Percentiles rank a stretch among this genome's conserved stretches.
These are phyloP conservation scores for Lepidochrysops patricia DNA, from an alignment of 2,888 invertebrate genomes.

Conservation along the genomic window DNA sequence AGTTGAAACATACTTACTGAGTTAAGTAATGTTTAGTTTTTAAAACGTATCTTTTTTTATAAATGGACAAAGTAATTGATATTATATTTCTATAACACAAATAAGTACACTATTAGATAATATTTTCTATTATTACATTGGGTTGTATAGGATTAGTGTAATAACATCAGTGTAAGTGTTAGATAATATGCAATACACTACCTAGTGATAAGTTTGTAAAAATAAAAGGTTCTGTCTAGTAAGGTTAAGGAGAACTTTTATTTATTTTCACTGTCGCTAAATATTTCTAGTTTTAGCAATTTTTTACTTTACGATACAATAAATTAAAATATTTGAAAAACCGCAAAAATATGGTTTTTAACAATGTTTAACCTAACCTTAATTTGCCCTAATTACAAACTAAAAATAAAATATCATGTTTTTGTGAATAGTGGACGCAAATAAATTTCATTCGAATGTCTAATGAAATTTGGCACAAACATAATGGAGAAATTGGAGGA, in stretches of 20 bases:
- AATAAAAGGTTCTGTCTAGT: conserved; percentile 51
- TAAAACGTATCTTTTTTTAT: conserved; percentile 37
- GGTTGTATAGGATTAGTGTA: conserved; percentile 60
- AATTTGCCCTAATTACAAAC: neutral
- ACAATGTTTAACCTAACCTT: neutral
- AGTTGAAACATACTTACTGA: conserved; percentile 13
- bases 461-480: no score
- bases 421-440: no score
- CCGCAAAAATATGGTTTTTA: conserved; percentile 9
- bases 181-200: conserved; percentile 43
- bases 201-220: conserved; percentile 45
- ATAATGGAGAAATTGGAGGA: no score
- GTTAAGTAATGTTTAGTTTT: conserved; percentile 30
- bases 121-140: conserved; percentile 71
- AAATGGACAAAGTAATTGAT: conserved; percentile 60
- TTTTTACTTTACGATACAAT: conserved; percentile 48
- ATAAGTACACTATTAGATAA: conserved; percentile 59
- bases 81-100: conserved; percentile 51
- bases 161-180: conserved; percentile 38
- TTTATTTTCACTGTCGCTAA: conserved; percentile 58
- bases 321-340: conserved; percentile 55
- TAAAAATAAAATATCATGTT: no score
- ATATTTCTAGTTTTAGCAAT: conserved; percentile 45
- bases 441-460: no score
- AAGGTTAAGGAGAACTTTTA: conserved; percentile 51